Percentiles rank a stretch among this genome's conserved stretches.
These are phyloP conservation scores for Oligia latruncula DNA, from an alignment of 2,888 invertebrate genomes.

Conservation along the genomic window DNA sequence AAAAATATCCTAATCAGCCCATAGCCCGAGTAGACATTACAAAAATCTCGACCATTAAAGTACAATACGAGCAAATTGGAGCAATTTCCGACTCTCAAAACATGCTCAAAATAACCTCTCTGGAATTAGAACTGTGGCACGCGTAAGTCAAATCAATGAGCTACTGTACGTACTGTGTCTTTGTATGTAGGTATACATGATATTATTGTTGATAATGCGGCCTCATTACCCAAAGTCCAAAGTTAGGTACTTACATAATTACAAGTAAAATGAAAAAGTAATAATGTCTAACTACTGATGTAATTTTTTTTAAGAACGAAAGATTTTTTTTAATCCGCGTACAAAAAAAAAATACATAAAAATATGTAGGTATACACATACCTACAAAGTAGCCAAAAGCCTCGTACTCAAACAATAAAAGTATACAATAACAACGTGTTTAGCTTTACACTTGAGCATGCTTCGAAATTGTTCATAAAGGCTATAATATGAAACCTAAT, in stretches of 20 bases:
- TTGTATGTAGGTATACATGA: not conserved
- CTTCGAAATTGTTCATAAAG: no score
- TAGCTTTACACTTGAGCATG: no score
- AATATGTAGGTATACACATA: no score
- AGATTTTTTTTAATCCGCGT: no score
- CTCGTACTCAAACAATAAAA: no score
- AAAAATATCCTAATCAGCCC: constrained; percentile 42
- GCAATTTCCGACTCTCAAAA: constrained; percentile 77
- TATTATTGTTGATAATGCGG: constrained; percentile 50
- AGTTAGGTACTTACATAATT: not conserved
- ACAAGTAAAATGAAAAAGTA: not conserved
- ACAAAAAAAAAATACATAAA: no score
- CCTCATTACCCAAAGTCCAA: constrained; percentile 39
- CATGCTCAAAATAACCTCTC: constrained; percentile 78
- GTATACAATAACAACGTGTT: no score
- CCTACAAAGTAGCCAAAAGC: no score
- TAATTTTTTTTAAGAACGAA: no score
- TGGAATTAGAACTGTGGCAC: constrained; percentile 83
- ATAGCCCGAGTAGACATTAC: constrained; percentile 16
- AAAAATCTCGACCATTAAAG: constrained; percentile 40
- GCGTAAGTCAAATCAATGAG: constrained; percentile 79
- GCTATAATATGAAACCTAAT: no score
- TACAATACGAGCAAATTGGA: constrained; percentile 82
- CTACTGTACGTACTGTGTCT: constrained; percentile 36
- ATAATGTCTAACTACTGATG: not conserved